Conservation (phyloP, 2,113 vertebrate genomes). For the Polypterus senegalus region DNA sequence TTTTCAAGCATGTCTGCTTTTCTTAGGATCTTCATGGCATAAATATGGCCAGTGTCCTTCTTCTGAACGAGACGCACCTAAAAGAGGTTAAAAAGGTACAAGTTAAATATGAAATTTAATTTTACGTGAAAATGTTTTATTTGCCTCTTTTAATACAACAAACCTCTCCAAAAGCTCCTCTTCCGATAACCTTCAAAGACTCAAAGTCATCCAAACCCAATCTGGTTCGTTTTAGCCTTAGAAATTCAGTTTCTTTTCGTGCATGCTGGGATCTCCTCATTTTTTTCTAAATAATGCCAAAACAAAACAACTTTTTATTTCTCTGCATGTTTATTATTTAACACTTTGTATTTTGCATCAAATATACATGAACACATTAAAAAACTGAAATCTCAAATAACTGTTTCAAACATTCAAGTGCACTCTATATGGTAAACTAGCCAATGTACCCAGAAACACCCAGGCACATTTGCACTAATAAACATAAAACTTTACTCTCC, state of each 20-base stretch:
- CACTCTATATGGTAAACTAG: too few relatives aligned
- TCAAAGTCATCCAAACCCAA: constrained; percentile 93
- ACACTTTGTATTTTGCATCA: not conserved
- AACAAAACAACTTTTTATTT: not conserved
- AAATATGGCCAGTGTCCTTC: constrained; percentile 96
- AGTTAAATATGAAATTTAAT: too few relatives aligned
- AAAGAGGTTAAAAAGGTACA: constrained; percentile 9
- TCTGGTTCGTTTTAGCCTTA: constrained; percentile 84
- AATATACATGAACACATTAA: not conserved
- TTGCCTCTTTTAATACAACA: constrained; percentile 1
- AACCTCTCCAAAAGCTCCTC: constrained; percentile 95
- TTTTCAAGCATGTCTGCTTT: constrained; percentile 98
- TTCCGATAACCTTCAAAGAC: constrained; percentile 91
- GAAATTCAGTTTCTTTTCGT: constrained; percentile 90
- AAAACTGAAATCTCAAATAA: not conserved
- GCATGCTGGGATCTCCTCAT: constrained; percentile 86
- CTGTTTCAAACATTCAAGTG: too few relatives aligned
- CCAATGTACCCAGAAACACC: too few relatives aligned
- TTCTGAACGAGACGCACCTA: constrained; percentile 95
- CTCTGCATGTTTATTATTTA: not conserved
- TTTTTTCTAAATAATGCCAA: constrained; percentile 62
- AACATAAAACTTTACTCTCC: too few relatives aligned
- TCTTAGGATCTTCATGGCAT: constrained; percentile 95
- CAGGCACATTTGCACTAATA: too few relatives aligned
- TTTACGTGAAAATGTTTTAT: too few relatives aligned